Base-by-base conservation (phyloP, 1,140 invertebrate genomes). In the Drosophila quadrilineata region DNA sequence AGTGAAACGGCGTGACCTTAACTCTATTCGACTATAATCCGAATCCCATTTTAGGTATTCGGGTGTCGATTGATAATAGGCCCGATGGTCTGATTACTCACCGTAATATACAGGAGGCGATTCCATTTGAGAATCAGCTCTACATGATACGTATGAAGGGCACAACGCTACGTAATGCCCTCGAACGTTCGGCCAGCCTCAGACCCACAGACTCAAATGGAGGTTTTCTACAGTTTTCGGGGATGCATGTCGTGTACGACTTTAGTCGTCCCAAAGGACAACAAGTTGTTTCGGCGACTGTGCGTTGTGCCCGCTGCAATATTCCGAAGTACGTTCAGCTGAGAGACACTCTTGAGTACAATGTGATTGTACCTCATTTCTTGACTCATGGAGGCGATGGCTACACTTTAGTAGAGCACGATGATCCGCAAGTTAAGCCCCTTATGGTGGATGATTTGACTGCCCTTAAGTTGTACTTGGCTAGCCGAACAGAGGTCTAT, bases 161-260 rank as follows among this genome's bases (percentile, higher is more conserved):
- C 1, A 64, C 54, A 22, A 88, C 53, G 1, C 35, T 89, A 3
- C 56, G 66, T 6, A 56, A 90, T 35, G 90, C 91, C 10, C 72
- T 94, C 22, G 93, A 93, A 75, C 90, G 91, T 70, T 92, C 92
- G 0, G 91, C 92, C 0, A 73, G 79, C 9, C 38, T 85, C 53
- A 87, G 91, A 35, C 75, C 71, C 28, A 90, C 91, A 3, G 91
- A 92, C 38, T 91, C 91, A 0, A 75, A 90, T 2, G 93, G 93
- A 3, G 92, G 92, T 56, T 93, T 93, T 75, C 74, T 93, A 29
- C 93, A 93, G 87, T 87, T 92, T 33, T 92, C 93, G n/a, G 93
- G 93, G 1, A 67, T 93, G n/a, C 82, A 90, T 49, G 91, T 93
- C 0, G 75, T 73, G 3, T 93, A 92, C 64, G 90, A 94, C 77